These are phyloP conservation scores for Discoglossus pictus DNA, from an alignment of 2,797 vertebrate genomes.

Conservation along the genomic window DNA sequence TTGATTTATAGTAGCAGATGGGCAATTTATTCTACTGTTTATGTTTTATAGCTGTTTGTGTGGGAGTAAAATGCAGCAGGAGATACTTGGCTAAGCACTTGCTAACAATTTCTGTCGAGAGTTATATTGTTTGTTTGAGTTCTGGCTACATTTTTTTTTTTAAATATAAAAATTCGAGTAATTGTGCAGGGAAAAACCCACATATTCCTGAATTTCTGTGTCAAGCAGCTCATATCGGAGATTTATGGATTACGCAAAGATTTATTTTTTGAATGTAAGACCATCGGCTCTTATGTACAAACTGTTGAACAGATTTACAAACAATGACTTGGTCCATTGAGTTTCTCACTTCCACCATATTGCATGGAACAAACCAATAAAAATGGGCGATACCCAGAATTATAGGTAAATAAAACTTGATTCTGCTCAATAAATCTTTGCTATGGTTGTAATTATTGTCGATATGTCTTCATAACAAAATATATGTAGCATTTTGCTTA, in stretches of 20 bases:
- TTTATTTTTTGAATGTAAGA: not conserved
- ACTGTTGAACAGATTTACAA: no score
- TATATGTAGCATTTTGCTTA: no score
- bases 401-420: no score
- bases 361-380: no score
- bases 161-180: slow-evolving; percentile 11
- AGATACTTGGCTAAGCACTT: slow-evolving; percentile 57
- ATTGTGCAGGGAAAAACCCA: slow-evolving; percentile 8
- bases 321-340: no score
- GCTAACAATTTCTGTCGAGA: slow-evolving; percentile 57
- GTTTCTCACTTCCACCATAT: no score
- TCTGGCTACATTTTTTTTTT: slow-evolving; percentile 24
- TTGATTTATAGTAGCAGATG: slow-evolving; percentile 67
- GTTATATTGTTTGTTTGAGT: slow-evolving; percentile 25
- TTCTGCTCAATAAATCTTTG: no score
- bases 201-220: not conserved
- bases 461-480: no score
- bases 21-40: slow-evolving; percentile 67
- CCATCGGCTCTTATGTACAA: no score
- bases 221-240: not conserved
- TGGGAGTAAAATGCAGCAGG: slow-evolving; percentile 57
- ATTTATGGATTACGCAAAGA: not conserved
- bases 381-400: no score
- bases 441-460: not conserved
- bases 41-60: slow-evolving; percentile 60